Evolutionary conservation across 2,113 vertebrate species (phyloP).

Genomic region (Gymnocephalus cernua): DNA sequence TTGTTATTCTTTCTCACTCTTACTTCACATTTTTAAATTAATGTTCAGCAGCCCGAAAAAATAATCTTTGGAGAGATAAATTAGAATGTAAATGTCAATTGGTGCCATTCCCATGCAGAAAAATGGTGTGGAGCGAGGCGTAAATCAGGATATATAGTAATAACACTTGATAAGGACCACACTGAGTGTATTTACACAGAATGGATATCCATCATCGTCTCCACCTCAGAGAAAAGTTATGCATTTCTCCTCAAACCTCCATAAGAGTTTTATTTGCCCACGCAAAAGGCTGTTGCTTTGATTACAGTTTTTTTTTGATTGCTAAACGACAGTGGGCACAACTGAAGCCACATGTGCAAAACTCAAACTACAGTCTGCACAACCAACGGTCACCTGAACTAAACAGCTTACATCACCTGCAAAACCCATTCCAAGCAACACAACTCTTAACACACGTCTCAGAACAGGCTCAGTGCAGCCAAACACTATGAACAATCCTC

Average conservation of each 20-base stretch:
- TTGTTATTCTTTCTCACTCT: conserved; percentile 60
- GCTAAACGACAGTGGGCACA: no score
- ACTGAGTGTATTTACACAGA: conserved; percentile 64
- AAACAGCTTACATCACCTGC: no score
- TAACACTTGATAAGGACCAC: conserved; percentile 66
- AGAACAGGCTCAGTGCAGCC: no score
- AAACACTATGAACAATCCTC: no score
- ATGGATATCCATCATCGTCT: conserved; percentile 39
- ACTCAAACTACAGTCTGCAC: no score
- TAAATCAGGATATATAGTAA: conserved; percentile 58
- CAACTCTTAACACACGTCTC: no score
- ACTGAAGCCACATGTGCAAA: no score
- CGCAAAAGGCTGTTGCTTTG: conserved; percentile 46
- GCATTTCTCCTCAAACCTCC: conserved; percentile 47
- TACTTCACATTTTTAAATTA: conserved; percentile 6
- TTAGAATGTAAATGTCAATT: conserved; percentile 18
- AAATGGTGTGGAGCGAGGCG: conserved; percentile 26
- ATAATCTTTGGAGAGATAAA: conserved; percentile 12
- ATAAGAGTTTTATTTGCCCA: conserved; percentile 36
- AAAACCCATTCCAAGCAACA: no score
- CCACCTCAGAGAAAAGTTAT: conserved; percentile 50
- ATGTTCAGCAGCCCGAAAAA: conserved; percentile 15
- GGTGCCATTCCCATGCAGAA: conserved; percentile 23
- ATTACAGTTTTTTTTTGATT: conserved; percentile 18
- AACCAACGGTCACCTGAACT: no score